Evolutionary conservation across 2,888 invertebrate genomes (phyloP).

Genomic region (Lochmaea crataegi): DNA sequence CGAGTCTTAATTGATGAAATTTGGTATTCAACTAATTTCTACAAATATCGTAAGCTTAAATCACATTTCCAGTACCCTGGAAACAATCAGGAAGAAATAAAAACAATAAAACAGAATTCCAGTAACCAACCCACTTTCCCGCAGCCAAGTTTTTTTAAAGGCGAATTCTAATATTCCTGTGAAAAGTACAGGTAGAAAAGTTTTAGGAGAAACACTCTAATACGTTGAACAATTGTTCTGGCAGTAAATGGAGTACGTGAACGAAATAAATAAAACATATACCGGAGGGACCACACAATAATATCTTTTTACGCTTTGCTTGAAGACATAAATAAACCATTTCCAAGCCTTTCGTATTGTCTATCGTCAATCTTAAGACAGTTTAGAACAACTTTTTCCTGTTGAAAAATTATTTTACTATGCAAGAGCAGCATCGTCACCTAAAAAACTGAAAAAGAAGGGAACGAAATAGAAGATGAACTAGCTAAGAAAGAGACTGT

Average conservation of each 20-base stretch:
- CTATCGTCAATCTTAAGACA: too few relatives aligned
- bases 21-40: background rate
- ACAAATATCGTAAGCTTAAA: background rate
- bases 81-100: slow-evolving; percentile 3
- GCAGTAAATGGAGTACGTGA: slow-evolving; percentile 22
- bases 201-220: slow-evolving; percentile 16
- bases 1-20: too few relatives aligned
- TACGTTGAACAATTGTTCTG: slow-evolving; percentile 23
- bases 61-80: background rate
- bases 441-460: too few relatives aligned
- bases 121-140: slow-evolving; percentile 21
- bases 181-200: slow-evolving; percentile 26
- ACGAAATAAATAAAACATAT: slow-evolving; percentile 12
- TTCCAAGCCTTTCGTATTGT: too few relatives aligned
- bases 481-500: too few relatives aligned
- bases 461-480: too few relatives aligned
- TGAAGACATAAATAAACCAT: too few relatives aligned
- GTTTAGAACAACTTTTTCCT: too few relatives aligned
- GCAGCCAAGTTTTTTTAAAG: slow-evolving; percentile 24
- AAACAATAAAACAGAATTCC: background rate
- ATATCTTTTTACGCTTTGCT: too few relatives aligned
- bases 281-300: slow-evolving; percentile 4
- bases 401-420: too few relatives aligned
- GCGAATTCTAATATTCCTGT: slow-evolving; percentile 20
- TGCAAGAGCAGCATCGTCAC: too few relatives aligned